Conservation (phyloP, 2,113 vertebrate genomes). For the Sinocyclocheilus rhinocerous region DNA sequence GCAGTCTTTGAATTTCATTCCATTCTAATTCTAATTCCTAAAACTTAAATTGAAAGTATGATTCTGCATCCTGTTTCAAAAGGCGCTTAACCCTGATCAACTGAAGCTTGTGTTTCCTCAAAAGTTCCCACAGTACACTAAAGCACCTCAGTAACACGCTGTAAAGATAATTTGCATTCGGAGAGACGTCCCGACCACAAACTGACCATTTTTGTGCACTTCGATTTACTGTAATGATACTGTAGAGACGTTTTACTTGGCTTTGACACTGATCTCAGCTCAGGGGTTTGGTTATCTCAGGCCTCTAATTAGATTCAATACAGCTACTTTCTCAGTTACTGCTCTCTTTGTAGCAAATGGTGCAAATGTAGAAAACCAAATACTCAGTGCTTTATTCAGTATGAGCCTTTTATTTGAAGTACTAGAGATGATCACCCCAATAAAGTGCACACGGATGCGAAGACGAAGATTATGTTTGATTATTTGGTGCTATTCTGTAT, state of each 20-base stretch:
- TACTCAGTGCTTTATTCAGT: constrained; percentile 44
- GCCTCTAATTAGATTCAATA: constrained; percentile 41
- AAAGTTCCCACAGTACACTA: background rate
- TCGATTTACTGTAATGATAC: constrained; percentile 32
- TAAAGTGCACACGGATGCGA: constrained; percentile 20
- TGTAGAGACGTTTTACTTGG: constrained; percentile 44
- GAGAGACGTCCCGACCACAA: background rate
- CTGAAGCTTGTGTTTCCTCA: background rate
- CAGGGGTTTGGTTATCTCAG: constrained; percentile 60
- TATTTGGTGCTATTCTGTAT: constrained; percentile 54
- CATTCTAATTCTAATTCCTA: background rate
- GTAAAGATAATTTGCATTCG: background rate
- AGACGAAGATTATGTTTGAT: constrained; percentile 30
- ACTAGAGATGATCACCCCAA: constrained; percentile 22
- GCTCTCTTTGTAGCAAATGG: constrained; percentile 55
- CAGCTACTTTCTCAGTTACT: constrained; percentile 35
- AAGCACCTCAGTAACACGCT: background rate
- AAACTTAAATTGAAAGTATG: too few relatives aligned
- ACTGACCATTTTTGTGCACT: constrained; percentile 8
- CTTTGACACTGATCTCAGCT: constrained; percentile 55
- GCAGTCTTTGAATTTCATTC: background rate
- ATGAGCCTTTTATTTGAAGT: constrained; percentile 13
- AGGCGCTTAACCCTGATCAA: background rate
- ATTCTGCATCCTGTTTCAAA: background rate
- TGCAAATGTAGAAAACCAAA: constrained; percentile 60